Evolutionary conservation across 2,113 vertebrate genomes (phyloP).

Genomic region (Chloroceryle aenea): DNA sequence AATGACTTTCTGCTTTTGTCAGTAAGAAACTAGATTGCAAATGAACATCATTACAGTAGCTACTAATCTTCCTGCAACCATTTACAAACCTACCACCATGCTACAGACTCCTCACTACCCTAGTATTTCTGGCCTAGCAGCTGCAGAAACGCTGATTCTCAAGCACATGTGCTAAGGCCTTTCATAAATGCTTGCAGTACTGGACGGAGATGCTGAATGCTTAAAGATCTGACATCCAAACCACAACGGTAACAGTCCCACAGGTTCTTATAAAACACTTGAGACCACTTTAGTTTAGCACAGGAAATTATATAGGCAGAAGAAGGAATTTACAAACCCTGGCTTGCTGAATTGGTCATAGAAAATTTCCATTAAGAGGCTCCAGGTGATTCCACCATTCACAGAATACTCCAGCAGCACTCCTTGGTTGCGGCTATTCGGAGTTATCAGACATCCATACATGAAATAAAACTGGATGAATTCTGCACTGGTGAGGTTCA

Average conservation of each 20-base stretch:
- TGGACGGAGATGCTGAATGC: not conserved
- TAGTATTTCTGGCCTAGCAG: not conserved
- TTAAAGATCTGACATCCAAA: not conserved
- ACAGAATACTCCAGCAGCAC: constrained; percentile 96
- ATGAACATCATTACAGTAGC: not conserved
- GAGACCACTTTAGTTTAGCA: not conserved
- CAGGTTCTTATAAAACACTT: not conserved
- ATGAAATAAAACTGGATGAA: constrained; percentile 99
- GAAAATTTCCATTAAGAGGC: constrained; percentile 93
- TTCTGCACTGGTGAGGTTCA: constrained; percentile 94
- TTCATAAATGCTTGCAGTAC: not conserved
- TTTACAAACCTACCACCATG: not conserved
- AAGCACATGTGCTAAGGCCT: not conserved
- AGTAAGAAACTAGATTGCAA: not conserved
- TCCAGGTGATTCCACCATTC: constrained; percentile 96
- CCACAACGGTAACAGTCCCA: not conserved
- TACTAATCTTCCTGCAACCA: not conserved
- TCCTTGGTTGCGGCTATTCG: constrained; percentile 93
- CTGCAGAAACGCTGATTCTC: not conserved
- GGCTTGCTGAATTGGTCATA: constrained; percentile 98
- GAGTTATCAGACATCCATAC: constrained; percentile 95
- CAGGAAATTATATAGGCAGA: not conserved
- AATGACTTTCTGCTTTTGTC: not conserved
- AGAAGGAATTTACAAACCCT: constrained; percentile 80
- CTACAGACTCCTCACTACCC: not conserved